Evolutionary conservation across 2,797 vertebrate genomes (phyloP).

Genomic region (Micrastur ruficollis): DNA sequence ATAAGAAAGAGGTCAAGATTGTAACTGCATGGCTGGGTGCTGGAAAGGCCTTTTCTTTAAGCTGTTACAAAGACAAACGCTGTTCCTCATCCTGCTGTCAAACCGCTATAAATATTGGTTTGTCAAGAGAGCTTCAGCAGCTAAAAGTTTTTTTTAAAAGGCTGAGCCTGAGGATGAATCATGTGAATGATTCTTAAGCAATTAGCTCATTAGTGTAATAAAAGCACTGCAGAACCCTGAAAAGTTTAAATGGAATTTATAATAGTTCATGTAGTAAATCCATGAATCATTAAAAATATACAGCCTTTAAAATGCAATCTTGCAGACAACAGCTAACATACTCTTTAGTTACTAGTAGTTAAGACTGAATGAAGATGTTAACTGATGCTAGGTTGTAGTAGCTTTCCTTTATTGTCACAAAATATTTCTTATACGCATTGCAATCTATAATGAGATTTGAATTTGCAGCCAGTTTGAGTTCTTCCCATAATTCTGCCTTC

Average conservation of each 20-base stretch:
- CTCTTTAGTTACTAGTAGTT: not conserved
- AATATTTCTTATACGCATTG: not conserved
- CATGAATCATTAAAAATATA: not conserved
- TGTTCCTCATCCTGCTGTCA: conserved; percentile 75
- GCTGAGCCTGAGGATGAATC: conserved; percentile 43
- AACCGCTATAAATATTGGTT: conserved; percentile 78
- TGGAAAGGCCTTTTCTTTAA: conserved; percentile 77
- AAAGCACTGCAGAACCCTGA: conserved; percentile 13
- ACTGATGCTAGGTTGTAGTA: not conserved
- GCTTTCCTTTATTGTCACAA: not conserved
- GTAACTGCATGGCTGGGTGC: conserved; percentile 77
- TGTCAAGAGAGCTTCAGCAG: conserved; percentile 70
- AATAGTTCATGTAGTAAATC: not conserved
- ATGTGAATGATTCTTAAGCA: conserved; percentile 66
- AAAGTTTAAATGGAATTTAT: conserved; percentile 37
- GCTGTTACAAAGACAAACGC: conserved; percentile 76
- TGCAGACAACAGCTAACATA: not conserved
- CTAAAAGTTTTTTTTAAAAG: conserved; percentile 28
- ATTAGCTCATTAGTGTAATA: conserved; percentile 66
- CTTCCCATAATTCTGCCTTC: not conserved
- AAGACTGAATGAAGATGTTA: not conserved
- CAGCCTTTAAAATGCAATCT: conserved; percentile 2
- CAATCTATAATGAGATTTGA: not conserved
- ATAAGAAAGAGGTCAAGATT: conserved; percentile 80
- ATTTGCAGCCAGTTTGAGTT: not conserved